Evolutionary conservation across 1,140 invertebrate genomes (phyloP).

Genomic region (Ooceraea biroi): DNA sequence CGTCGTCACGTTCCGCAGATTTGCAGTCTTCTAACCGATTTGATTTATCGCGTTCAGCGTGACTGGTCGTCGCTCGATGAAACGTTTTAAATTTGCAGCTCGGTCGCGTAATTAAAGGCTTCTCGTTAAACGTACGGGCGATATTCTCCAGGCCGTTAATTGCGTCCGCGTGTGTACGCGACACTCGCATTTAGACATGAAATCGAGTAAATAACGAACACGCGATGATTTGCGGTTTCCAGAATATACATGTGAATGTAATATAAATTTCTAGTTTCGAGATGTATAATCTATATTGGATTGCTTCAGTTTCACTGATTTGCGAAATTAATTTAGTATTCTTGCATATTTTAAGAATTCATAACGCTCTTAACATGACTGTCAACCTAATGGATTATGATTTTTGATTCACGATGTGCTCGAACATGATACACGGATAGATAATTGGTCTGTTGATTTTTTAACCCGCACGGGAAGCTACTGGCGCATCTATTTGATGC

Average conservation of each 20-base stretch:
- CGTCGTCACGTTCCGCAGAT: background rate
- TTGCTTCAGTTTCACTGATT: background rate
- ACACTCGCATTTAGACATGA: conserved; percentile 4
- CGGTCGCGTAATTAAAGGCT: conserved; percentile 28
- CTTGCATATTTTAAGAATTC: too few relatives aligned
- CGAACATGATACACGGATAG: too few relatives aligned
- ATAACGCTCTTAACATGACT: too few relatives aligned
- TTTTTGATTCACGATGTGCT: too few relatives aligned
- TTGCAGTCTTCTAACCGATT: background rate
- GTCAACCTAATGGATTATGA: too few relatives aligned
- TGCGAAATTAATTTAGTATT: background rate
- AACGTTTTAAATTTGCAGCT: conserved; percentile 16
- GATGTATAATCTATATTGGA: background rate
- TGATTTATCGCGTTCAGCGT: conserved; percentile 23
- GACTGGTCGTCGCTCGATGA: background rate
- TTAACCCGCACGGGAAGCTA: background rate
- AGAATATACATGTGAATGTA: background rate
- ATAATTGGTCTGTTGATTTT: background rate
- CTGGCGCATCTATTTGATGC: conserved; percentile 31
- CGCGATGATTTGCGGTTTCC: conserved; percentile 12
- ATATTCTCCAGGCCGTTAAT: conserved; percentile 29
- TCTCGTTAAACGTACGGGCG: background rate
- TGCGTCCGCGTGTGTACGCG: background rate
- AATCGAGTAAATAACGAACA: conserved; percentile 34
- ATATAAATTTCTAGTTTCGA: conserved; percentile 18